phyloP scores from a whole-genome alignment of 2,888 invertebrate genomes.

The Andrena haemorrhoa region DNA sequence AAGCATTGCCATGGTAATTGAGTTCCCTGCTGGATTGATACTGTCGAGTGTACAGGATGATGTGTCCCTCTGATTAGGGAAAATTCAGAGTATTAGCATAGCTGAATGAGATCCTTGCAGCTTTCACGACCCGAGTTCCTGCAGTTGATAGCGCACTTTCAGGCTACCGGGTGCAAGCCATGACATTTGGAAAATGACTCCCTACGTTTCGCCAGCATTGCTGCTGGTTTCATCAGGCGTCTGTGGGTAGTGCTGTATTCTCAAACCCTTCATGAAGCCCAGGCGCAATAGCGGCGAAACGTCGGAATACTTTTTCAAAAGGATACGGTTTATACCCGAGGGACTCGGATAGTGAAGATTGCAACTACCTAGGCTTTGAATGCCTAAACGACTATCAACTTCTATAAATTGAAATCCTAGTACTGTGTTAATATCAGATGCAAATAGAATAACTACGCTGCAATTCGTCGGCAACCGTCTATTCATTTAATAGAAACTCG shows the following conservation, averaged over 20 bases:
- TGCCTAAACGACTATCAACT: no score
- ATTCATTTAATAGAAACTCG: no score
- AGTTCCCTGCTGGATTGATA: constrained; percentile 1
- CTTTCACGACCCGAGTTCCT: constrained; percentile 10
- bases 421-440: no score
- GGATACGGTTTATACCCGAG: no score
- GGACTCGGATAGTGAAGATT: not conserved
- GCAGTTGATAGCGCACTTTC: constrained; percentile 16
- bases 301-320: constrained; percentile 19
- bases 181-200: constrained; percentile 29
- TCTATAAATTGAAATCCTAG: no score
- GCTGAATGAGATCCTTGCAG: constrained; percentile 12
- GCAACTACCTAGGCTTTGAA: not conserved
- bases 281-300: not conserved
- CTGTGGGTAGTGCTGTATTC: constrained; percentile 12
- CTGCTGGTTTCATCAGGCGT: constrained; percentile 12
- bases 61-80: not conserved
- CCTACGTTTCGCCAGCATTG: not conserved
- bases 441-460: no score
- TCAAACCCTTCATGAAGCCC: not conserved
- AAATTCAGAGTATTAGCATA: not conserved
- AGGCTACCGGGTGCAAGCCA: constrained; percentile 12
- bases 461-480: no score
- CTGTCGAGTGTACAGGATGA: not conserved
- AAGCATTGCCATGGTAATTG: not conserved